Conservation (phyloP, 2,113 vertebrate species). For the Centrocercus urophasianus region DNA sequence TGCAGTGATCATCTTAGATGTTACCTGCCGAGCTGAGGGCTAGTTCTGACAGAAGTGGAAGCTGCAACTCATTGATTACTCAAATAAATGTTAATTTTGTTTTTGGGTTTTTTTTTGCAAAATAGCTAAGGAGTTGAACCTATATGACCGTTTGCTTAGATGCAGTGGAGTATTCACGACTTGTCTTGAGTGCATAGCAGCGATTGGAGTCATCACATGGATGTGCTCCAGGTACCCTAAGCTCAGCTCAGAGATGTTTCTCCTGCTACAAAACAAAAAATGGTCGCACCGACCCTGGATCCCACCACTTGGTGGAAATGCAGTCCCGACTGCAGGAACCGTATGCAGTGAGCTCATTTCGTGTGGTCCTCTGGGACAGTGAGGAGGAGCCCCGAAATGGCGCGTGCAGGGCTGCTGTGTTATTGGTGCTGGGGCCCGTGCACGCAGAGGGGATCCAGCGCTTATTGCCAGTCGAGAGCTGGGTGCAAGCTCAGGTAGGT, state of each 20-base stretch:
- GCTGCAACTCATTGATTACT: background rate
- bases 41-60: background rate
- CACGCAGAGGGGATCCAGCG: accelerated
- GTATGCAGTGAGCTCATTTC: background rate
- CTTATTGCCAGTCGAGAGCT: background rate
- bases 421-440: background rate
- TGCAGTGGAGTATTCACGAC: background rate
- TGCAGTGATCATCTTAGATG: background rate
- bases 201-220: accelerated
- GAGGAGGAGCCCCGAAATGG: background rate
- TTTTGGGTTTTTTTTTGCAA: background rate
- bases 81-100: background rate
- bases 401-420: background rate
- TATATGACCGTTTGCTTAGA: background rate
- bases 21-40: background rate
- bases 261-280: background rate
- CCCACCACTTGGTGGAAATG: background rate
- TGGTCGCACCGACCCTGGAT: conserved; percentile 32
- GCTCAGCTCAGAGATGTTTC: background rate
- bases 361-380: background rate
- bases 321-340: background rate
- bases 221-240: background rate
- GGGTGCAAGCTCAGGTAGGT: background rate
- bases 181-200: background rate
- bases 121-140: background rate